Evolutionary conservation across 53 echinoderm and acorn worm species (phyloP), one percentile per base, ranked within the genome.

Genomic region (Glandiceps talaboti): DNA sequence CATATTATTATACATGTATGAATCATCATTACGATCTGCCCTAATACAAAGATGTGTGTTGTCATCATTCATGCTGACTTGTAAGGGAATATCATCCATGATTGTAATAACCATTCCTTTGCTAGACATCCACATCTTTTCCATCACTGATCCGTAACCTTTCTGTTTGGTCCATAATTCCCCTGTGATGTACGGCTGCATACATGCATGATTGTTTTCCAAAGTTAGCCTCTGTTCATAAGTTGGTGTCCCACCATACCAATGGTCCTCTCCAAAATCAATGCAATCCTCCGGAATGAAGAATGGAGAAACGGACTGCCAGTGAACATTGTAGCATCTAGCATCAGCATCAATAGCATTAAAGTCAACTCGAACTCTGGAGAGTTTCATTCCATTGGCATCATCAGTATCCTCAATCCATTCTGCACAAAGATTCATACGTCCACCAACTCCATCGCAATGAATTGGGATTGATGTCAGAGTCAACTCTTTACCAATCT

Each of bases 71-170:
- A 93, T 78, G 25, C 91, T 83, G 0, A 94, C 88, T 73, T 93
- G 89, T 10, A 99, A 87, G 0, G 99, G 99, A 0, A 88, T 83
- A 32, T 89, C 79, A 32, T 89, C 79, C 6, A 20, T 6, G 27
- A 99, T 90, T 1, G 84, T 33, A 26, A 99, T 78, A 1, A 92
- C 89, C 27, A 93, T 76, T 73, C 99, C 99, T 1, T 30, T 76
- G 30, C 93, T 93, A 29, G 89, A 91, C 81, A 99, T 76, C 99
- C 99, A 99, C 76, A 89, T 91, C 29, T 91, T 88, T 75, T 99
- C 99, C 26, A 96, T 73, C 27, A 94, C 84, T 0, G 91, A 86
- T 29, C 91, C 93, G 83, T 84, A 99, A 1, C 76, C 88, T 25
- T 86, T 32, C 14, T 75, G 74, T 14, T 86, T 82, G 1, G 79